Base-by-base conservation (phyloP, 2,113 vertebrate species). In the Aepyceros melampus region DNA sequence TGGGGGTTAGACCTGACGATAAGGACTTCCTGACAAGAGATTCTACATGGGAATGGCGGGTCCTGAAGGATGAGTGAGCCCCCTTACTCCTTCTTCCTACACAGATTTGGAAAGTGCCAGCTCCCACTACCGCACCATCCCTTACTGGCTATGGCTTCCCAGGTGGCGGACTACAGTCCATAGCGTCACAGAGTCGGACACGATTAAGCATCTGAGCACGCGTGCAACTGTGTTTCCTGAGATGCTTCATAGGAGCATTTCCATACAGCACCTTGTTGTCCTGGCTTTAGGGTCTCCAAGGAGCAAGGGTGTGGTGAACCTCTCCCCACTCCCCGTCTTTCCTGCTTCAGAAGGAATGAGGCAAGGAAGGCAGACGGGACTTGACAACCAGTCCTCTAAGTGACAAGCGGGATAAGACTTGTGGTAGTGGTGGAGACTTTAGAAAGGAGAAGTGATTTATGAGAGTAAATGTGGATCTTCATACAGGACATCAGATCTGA, bases 221-320 rank as follows among this genome's bases (percentile, higher is more conserved):
- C 11, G 0, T 43, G 40, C 40, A 76, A 14, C 40, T 76, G 6
- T 23, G 15, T 15, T 14, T 89, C 40, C 78, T 62, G 12, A 47
- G 2, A 31, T 1, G 14, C 12, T 23, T 33, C 47, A 0, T 0
- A 4, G 51, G 25, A 91, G 40, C 3, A 6, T 47, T 53, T 55
- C 86, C 8, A 0, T 2, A 13, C 8, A 3, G 58, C 15, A 0
- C 31, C 53, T 43, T 49, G 21, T 31, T 23, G 25, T 17, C 21
- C 27, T 49, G 67, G 23, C 27, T 53, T 53, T 21, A 45, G 19
- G 19, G 29, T 64, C 76, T 82, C 58, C 21, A 12, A 1, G 12
- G 43, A 92, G 36, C 40, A 21, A 55, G 91, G 40, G 33, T 49
- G 33, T 19, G 55, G 53, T 47, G 23, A 25, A 62, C 3, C 23